Percentiles rank a stretch among this genome's conserved stretches.
Conservation (phyloP, 2,888 invertebrate genomes). For the Microchrysa polita region DNA sequence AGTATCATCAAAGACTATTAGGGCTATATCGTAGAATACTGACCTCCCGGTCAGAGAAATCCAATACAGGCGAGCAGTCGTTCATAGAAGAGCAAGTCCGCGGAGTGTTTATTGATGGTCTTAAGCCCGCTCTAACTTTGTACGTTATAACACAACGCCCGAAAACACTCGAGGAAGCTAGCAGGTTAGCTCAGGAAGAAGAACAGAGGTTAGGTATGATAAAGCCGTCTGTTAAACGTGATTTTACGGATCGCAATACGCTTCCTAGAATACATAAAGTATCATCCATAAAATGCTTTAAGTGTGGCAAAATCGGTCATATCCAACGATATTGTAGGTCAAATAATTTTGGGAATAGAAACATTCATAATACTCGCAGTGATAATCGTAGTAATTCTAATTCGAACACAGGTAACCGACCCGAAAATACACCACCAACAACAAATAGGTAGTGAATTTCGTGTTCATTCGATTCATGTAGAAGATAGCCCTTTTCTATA, state of each 20-base stretch:
- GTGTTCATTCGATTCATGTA: not conserved
- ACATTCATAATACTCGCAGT: not conserved
- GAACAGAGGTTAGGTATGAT: constrained; percentile 25
- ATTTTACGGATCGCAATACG: not conserved
- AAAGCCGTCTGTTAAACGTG: not conserved
- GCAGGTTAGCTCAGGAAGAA: constrained; percentile 41
- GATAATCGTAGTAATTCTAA: not conserved
- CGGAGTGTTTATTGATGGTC: not conserved
- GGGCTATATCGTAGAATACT: not conserved
- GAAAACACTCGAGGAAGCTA: constrained; percentile 38
- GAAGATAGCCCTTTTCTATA: not conserved
- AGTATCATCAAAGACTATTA: not conserved
- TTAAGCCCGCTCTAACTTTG: not conserved
- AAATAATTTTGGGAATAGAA: not conserved
- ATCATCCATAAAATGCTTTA: not conserved
- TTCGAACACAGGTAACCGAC: too few species aligned
- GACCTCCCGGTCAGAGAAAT: not conserved
- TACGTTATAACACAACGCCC: constrained; percentile 43
- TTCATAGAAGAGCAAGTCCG: not conserved
- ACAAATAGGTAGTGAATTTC: not conserved
- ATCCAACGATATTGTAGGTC: not conserved
- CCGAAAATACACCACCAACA: too few species aligned
- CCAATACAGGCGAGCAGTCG: not conserved
- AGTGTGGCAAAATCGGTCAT: constrained; percentile 7
- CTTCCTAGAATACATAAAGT: not conserved